Evolutionary conservation across 2,797 vertebrate species (phyloP).

Genomic region (Melanotaenia boesemani): DNA sequence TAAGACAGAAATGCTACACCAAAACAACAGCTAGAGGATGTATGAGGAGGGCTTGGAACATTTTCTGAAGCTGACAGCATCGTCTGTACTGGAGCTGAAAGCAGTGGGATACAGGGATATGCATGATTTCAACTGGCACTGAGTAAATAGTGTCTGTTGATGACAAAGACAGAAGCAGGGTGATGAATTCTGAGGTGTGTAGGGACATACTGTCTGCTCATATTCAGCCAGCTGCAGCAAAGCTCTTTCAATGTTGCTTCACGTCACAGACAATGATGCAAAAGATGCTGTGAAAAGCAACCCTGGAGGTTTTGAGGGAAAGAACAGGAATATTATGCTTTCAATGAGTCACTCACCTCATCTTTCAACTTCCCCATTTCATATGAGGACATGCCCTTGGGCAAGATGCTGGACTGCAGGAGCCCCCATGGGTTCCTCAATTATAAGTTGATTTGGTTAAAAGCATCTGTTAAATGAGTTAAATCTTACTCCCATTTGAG

Average conservation of each 20-base stretch:
- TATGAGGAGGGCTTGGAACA: too few relatives aligned
- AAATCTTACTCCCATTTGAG: too few relatives aligned
- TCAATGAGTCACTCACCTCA: not conserved
- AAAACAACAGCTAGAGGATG: too few relatives aligned
- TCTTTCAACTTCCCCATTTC: too few relatives aligned
- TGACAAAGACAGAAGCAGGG: conserved; percentile 9
- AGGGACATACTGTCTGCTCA: conserved; percentile 1
- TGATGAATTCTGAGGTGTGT: not conserved
- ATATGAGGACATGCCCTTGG: too few relatives aligned
- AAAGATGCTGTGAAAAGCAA: conserved; percentile 12
- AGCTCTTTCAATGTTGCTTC: conserved; percentile 1
- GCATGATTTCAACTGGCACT: not conserved
- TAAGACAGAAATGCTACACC: too few relatives aligned
- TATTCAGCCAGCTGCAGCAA: not conserved
- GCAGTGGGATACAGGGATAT: not conserved
- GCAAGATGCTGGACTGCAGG: too few relatives aligned
- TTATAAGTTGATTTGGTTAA: too few relatives aligned
- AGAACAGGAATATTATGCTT: not conserved
- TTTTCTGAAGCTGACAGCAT: not conserved
- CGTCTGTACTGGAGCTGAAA: not conserved
- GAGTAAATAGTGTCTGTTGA: conserved; percentile 4
- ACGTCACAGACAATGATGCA: not conserved
- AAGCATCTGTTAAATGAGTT: too few relatives aligned
- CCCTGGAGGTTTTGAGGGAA: not conserved
- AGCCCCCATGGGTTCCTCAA: too few relatives aligned